A percentile compares a stretch with the other conserved stretches of the same genome.
Evolutionary conservation across 2,113 vertebrate species (phyloP).

Genomic region (Mobula hypostoma): DNA sequence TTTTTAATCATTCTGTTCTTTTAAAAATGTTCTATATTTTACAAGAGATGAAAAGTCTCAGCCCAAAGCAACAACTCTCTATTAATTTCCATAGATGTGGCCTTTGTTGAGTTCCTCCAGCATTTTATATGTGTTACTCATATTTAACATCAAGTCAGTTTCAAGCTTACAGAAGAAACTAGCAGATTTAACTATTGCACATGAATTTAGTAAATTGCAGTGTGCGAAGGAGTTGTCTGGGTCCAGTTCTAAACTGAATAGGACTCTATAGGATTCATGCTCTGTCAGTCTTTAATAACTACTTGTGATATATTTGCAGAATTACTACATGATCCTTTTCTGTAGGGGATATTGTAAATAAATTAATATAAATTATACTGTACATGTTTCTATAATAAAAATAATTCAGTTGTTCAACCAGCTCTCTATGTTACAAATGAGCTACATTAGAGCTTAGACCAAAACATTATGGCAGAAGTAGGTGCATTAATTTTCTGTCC

Average conservation of each 20-base stretch:
- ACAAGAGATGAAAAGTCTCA: too few species aligned
- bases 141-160: neutral
- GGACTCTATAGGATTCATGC: neutral
- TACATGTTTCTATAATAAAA: neutral
- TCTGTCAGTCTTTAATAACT: neutral
- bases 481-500: neutral
- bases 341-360: neutral
- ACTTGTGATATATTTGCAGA: neutral
- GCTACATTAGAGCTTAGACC: neutral
- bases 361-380: neutral
- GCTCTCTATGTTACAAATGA: neutral
- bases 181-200: neutral
- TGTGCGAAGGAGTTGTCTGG: too few species aligned
- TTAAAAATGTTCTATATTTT: neutral
- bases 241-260: too few species aligned
- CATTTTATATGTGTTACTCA: neutral
- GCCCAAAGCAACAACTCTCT: too few species aligned
- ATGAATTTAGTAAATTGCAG: neutral
- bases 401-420: neutral
- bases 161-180: neutral
- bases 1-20: neutral
- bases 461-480: neutral
- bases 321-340: neutral
- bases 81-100: too few species aligned
- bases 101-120: too few species aligned